Percentiles rank a stretch among this genome's conserved stretches.
Evolutionary conservation across 2,113 vertebrate species (phyloP).

Genomic region (Jacana jacana): DNA sequence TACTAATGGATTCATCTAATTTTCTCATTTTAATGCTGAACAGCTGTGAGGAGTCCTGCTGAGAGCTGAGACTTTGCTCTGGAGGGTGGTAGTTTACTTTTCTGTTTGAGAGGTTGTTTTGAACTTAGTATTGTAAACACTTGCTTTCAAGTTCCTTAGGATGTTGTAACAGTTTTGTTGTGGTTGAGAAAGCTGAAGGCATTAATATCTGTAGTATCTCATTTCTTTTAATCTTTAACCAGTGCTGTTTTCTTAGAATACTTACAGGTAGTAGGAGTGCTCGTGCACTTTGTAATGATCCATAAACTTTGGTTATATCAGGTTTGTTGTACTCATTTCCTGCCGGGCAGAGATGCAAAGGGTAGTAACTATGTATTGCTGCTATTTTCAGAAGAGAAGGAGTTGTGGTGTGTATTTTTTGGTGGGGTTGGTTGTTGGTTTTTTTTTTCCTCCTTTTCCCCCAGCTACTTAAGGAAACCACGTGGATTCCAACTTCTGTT

Average conservation of each 20-base stretch:
- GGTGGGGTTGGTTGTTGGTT: background rate
- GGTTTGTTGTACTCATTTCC: background rate
- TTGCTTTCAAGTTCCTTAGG: conserved; percentile 14
- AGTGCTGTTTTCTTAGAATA: background rate
- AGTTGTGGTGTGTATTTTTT: background rate
- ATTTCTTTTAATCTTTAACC: conserved; percentile 31
- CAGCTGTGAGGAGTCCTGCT: conserved; percentile 60
- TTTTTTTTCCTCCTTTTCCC: too few species aligned
- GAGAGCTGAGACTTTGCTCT: conserved; percentile 53
- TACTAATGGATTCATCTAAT: background rate
- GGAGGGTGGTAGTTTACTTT: conserved; percentile 36
- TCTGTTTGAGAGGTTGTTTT: conserved; percentile 45
- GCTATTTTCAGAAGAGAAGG: background rate
- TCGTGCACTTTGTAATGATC: conserved; percentile 32
- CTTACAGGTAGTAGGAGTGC: background rate
- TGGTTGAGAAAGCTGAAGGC: background rate
- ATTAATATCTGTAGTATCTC: background rate
- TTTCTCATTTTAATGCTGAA: conserved; percentile 54
- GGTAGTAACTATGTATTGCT: background rate
- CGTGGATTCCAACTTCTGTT: background rate
- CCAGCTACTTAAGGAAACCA: background rate
- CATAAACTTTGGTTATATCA: background rate
- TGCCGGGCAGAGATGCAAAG: background rate
- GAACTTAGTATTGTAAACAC: background rate
- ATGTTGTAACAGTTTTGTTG: background rate